Percentiles rank a stretch among this genome's conserved stretches.
phyloP scores from a whole-genome alignment of 2,797 vertebrate genomes.

The Gadopsis marmoratus region DNA sequence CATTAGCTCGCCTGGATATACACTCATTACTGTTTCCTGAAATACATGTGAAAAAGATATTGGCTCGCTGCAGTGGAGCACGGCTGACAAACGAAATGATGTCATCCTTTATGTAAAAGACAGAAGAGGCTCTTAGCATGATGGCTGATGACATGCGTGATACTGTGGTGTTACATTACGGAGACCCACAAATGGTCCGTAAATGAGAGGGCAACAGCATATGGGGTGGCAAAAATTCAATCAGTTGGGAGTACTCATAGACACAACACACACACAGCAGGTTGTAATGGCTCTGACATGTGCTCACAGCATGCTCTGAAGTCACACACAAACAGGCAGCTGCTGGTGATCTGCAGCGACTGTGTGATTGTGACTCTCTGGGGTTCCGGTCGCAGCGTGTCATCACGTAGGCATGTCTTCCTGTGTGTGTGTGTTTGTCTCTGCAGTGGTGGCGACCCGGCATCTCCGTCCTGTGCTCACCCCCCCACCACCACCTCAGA shows the following conservation, averaged over 20 bases:
- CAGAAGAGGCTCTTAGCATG: constrained; percentile 56
- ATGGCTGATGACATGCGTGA: constrained; percentile 61
- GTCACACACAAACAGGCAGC: constrained; percentile 61
- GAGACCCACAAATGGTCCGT: constrained; percentile 53
- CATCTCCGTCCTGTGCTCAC: background rate
- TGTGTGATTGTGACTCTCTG: constrained; percentile 62
- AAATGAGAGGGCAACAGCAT: constrained; percentile 46
- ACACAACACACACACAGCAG: constrained; percentile 47
- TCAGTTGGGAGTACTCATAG: constrained; percentile 37
- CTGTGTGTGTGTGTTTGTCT: background rate
- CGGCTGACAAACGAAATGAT: constrained; percentile 48
- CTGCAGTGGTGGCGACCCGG: constrained; percentile 46
- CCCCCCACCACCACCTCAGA: constrained; percentile 5
- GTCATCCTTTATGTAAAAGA: constrained; percentile 61
- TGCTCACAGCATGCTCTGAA: constrained; percentile 56
- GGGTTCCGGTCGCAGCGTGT: constrained; percentile 61
- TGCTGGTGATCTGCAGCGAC: constrained; percentile 54
- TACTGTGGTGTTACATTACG: constrained; percentile 41
- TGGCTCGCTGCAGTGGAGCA: constrained; percentile 41
- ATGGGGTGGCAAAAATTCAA: constrained; percentile 8
- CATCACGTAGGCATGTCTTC: constrained; percentile 56
- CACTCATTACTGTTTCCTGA: constrained; percentile 61
- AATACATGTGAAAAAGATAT: constrained; percentile 66
- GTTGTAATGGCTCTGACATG: constrained; percentile 54
- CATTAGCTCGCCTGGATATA: constrained; percentile 54